phyloP scores from a whole-genome alignment of 2,113 vertebrate genomes.

The Macroglossus sobrinus region DNA sequence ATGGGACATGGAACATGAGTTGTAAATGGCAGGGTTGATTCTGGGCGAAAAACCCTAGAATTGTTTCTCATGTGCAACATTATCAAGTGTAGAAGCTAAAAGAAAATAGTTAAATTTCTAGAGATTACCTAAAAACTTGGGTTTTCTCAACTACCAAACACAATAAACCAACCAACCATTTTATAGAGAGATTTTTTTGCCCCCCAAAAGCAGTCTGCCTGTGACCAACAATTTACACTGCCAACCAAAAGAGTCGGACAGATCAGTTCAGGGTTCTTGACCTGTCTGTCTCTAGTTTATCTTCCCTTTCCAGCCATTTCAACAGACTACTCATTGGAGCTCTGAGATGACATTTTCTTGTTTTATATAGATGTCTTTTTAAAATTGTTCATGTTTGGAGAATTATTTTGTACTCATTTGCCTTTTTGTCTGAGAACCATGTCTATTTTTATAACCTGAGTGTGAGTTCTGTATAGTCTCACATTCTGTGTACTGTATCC shows the following conservation, averaged over 20 bases:
- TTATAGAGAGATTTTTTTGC: neutral
- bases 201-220: slow-evolving; percentile 15
- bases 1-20: slow-evolving; percentile 54
- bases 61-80: slow-evolving; percentile 45
- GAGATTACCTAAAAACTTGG: slow-evolving; percentile 32
- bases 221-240: slow-evolving; percentile 63
- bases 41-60: slow-evolving; percentile 34
- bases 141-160: slow-evolving; percentile 42
- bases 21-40: slow-evolving; percentile 65
- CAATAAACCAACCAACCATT: neutral
- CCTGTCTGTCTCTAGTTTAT: slow-evolving; percentile 52
- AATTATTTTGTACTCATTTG: slow-evolving; percentile 82
- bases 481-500: slow-evolving; percentile 68
- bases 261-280: slow-evolving; percentile 52
- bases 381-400: slow-evolving; percentile 78
- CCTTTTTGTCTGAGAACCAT: slow-evolving; percentile 79
- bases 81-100: slow-evolving; percentile 34
- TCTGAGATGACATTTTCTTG: slow-evolving; percentile 66
- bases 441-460: slow-evolving; percentile 86
- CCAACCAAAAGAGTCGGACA: slow-evolving; percentile 56
- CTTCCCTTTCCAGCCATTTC: slow-evolving; percentile 48
- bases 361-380: slow-evolving; percentile 81
- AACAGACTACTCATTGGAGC: slow-evolving; percentile 53
- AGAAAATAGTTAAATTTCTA: slow-evolving; percentile 22
- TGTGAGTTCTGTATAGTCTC: slow-evolving; percentile 80